Base-by-base conservation (phyloP, 2,113 vertebrate genomes). In the Rattus norvegicus region DNA sequence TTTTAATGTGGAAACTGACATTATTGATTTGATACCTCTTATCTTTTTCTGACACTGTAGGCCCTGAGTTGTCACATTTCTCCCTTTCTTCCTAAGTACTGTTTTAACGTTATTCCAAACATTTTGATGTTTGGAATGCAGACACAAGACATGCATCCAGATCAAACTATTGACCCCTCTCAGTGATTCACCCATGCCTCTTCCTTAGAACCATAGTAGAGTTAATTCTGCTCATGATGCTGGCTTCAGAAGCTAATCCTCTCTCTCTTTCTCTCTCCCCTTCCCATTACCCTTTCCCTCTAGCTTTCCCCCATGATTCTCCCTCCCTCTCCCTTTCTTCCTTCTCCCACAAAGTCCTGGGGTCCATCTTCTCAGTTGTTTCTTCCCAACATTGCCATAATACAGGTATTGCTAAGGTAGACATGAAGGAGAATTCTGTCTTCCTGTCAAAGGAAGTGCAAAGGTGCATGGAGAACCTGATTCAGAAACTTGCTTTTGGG, bases 401-500 rank as follows among this genome's bases (percentile, higher is more conserved):
- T 80, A 54, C 56, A 93, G 89, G 56, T 56, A 47, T 28, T 52
- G 56, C 43, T 88, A 49, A 88, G 43, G 11, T 26, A 91, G 87
- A 91, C 33, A 36, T 69, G 56, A 86, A 86, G 36, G 19, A 87
- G 75, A 52, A 3, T 54, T 92, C n/a, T 91, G 7, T 30, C 33
- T 93, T 52, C 81, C n/a, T 80, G 30, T 88, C 75, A 90, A 49
- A 85, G 63, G 56, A 61, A 5, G 24, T 20, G 28, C 52, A 63
- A 93, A 93, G 2, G 26, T 47, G 36, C 77, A 2, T 17, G 49
- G 30, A 90, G 69, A 9, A 92, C 88, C 30, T 61, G 30, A 92
- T 30, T 92, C 30, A 77, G 54, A 83, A 77, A n/a, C 86, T 83
- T 94, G 39, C 59, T 81, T n/a, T 28, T 67, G 92, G 95, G 39